A percentile compares a stretch with the other conserved stretches of the same genome.
These are phyloP conservation scores for Pangasius djambal DNA, from an alignment of 2,797 vertebrate species.

Conservation along the genomic window DNA sequence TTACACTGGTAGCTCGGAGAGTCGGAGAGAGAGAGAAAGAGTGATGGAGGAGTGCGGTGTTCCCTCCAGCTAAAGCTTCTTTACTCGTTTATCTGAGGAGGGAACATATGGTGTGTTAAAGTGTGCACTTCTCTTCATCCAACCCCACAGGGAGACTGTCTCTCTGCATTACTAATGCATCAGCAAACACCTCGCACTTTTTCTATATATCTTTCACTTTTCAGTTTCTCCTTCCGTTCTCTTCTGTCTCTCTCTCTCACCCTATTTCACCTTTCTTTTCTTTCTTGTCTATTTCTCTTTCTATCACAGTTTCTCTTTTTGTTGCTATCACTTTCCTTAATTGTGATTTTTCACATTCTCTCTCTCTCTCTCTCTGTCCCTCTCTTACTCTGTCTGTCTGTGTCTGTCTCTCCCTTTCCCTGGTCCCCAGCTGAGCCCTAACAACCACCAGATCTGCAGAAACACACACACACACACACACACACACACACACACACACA, in stretches of 20 bases:
- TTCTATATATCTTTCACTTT: slow-evolving; percentile 17
- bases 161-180: slow-evolving; percentile 79
- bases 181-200: slow-evolving; percentile 62
- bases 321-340: background rate
- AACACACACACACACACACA: background rate
- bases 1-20: background rate
- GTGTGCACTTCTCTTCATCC: slow-evolving; percentile 80
- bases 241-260: slow-evolving; percentile 7
- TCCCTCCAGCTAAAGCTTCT: slow-evolving; percentile 79
- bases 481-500: slow-evolving; percentile 50
- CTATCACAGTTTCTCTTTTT: background rate
- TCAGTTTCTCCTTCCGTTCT: slow-evolving; percentile 11
- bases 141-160: slow-evolving; percentile 76
- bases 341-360: background rate
- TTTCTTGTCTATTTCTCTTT: background rate
- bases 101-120: slow-evolving; percentile 85
- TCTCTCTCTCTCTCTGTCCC: background rate
- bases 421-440: slow-evolving; percentile 14
- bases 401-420: slow-evolving; percentile 44
- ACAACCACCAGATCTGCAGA: slow-evolving; percentile 12
- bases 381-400: background rate
- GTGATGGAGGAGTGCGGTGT: slow-evolving; percentile 68
- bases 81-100: slow-evolving; percentile 78
- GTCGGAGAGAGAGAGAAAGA: slow-evolving; percentile 59
- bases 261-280: background rate